Percentiles rank a stretch among this genome's conserved stretches.
Evolutionary conservation across 2,113 vertebrate species (phyloP).

Genomic region (Talpa occidentalis): DNA sequence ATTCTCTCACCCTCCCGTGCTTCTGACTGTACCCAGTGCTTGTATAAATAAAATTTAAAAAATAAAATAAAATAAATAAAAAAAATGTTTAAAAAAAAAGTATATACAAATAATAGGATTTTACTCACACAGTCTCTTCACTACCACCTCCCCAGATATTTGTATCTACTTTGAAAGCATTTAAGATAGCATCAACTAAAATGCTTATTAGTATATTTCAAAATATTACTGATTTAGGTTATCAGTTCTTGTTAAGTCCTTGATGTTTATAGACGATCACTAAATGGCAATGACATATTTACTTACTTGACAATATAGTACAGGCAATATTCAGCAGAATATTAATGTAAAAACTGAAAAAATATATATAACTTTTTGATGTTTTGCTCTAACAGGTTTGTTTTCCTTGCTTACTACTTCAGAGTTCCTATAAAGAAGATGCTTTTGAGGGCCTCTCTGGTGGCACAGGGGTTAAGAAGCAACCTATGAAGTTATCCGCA

Average conservation of each 20-base stretch:
- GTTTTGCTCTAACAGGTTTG: background rate
- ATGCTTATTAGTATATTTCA: background rate
- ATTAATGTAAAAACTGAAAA: background rate
- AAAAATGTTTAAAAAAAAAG: too few species aligned
- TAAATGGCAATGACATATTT: background rate
- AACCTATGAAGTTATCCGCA: too few species aligned
- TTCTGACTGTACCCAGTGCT: too few species aligned
- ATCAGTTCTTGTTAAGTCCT: background rate
- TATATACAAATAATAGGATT: background rate
- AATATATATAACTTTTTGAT: background rate
- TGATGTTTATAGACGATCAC: background rate
- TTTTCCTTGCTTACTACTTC: background rate
- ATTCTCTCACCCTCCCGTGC: too few species aligned
- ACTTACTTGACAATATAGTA: background rate
- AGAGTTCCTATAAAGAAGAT: slow-evolving; percentile 19
- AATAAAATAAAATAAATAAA: too few species aligned
- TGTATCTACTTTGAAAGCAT: slow-evolving; percentile 31
- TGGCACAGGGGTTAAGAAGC: too few species aligned
- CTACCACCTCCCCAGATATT: background rate
- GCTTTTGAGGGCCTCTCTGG: background rate
- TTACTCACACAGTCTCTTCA: background rate
- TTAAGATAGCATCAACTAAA: background rate
- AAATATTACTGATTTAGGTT: background rate
- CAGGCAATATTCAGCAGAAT: background rate
- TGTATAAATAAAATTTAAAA: too few species aligned